Percentiles rank a stretch among this genome's conserved stretches.
These are phyloP conservation scores for Trigoniulus corallinus DNA, from an alignment of 1,140 invertebrate species.

Conservation along the genomic window DNA sequence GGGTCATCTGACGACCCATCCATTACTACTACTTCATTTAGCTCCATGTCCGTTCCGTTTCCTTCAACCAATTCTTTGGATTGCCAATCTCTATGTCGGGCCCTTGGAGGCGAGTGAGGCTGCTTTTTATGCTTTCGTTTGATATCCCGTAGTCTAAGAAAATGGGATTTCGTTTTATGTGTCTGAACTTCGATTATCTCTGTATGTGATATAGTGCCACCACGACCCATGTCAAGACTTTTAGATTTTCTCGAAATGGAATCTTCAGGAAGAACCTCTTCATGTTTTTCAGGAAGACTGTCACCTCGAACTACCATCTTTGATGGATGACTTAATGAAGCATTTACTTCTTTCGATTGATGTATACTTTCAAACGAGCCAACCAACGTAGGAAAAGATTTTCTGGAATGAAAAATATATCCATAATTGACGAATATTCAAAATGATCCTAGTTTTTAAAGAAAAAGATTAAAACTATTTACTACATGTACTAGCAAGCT, in stretches of 20 bases:
- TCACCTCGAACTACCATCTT: background rate
- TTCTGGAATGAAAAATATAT: background rate
- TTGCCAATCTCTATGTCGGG: no score
- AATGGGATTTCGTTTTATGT: background rate
- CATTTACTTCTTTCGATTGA: background rate
- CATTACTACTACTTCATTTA: no score
- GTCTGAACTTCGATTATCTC: background rate
- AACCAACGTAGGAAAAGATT: background rate
- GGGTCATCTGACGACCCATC: no score
- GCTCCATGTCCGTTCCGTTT: no score
- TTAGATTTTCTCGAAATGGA: background rate
- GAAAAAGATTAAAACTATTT: background rate
- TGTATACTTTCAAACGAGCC: background rate
- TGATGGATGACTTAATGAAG: background rate
- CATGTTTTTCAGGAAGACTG: background rate
- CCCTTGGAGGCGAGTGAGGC: no score
- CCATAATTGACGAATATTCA: background rate
- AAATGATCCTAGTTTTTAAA: background rate
- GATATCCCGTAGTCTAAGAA: background rate
- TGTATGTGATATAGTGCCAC: background rate
- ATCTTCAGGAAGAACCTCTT: background rate
- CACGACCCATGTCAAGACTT: background rate
- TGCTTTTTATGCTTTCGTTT: conserved; percentile 1
- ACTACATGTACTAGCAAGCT: background rate
- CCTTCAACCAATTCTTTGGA: no score